Base-by-base conservation (phyloP, 2,113 vertebrate genomes). In the Coreoperca whiteheadi region DNA sequence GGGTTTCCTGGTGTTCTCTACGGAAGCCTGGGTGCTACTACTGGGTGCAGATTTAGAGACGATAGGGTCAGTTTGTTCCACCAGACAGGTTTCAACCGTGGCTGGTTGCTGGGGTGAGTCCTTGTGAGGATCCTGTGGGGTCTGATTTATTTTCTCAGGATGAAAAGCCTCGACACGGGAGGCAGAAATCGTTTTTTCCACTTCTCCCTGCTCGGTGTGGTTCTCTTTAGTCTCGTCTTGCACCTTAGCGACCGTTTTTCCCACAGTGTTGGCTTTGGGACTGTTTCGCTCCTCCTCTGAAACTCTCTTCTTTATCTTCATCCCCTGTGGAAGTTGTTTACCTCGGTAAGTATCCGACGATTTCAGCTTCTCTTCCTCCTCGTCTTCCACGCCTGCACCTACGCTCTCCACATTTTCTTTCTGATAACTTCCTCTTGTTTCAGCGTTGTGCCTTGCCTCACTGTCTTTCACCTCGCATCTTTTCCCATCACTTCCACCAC, bases 221-320 rank as follows among this genome's bases (percentile, higher is more conserved):
- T 56, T 68, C 11, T 82, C 72, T 59, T 67, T 57, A 4, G n/a
- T 25, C 12, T 56, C 21, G 4, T 65, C 68, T 69, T 64, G 15
- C 8, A 7, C 71, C 12, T 75, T 70, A 4, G 50, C 60, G 1
- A 28, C 28, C 1, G 14, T 28, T 15, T 73, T 65, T n/a, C 75
- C 76, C 57, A 4, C 63, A 18, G 5, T 0, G 11, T 68, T 25
- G 6, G 41, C 51, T 78, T 74, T 51, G 34, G 34, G 23, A 15
- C 11, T 6, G 16, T 54, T 57, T 60, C 50, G 78, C 32, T 94
- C 88, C 60, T 95, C 89, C 28, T 84, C 82, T 43, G 90, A 90
- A 57, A 86, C 57, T 16, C 89, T 90, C 11, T 93, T 93, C 92
- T 95, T 95, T 16, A 91, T 14, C 76, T 83, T 95, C 85, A 95